Base-by-base conservation (phyloP, 2,888 invertebrate genomes). In the Podotricha telesiphe region DNA sequence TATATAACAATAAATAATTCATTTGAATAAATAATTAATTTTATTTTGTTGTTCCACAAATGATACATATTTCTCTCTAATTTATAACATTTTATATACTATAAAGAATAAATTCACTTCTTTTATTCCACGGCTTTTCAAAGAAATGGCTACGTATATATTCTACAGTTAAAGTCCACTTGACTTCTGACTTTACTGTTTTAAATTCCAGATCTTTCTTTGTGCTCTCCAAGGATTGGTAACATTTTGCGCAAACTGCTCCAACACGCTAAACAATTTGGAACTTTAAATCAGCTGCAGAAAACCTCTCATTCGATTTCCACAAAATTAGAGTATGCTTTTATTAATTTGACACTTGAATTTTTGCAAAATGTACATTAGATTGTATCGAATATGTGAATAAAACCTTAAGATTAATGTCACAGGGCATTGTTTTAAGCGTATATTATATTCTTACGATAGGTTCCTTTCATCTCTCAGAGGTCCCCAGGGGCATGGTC, bases 401-500 rank as follows among this genome's bases (percentile, higher is more conserved):
- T 73, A 65, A 58, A 51, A 73, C 79, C 79, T 73, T 85, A 80
- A 76, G 65, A 0, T 1, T 42, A 64, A 28, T 15, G 42, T 1
- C 17, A 65, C 77, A 86, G 75, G 72, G 83, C 80, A 74, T 73
- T 76, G 62, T 82, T 82, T 86, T 69, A 74, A 61, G 62, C 76
- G 75, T 56, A 55, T 55, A 67, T 71, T 75, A 67, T 72, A 65
- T 65, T 72, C 73, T 77, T 82, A 82, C 82, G 82, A 82, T 84
- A 81, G 81, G 81, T 84, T 89, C 85, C 81, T 85, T 85, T 84
- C 80, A 84, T 72, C 72, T 66, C 70, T 84, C 85, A 82, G 84
- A 90, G 87, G 86, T 89, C 91, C 89, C 91, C 74, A 75, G 90
- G 86, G 92, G 88, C 87, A 83, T 91, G 91, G 91, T 89, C 89